Percentiles rank a stretch among this genome's conserved stretches.
phyloP scores from a whole-genome alignment of 2,888 invertebrate species.

The Rhogogaster chlorosoma region DNA sequence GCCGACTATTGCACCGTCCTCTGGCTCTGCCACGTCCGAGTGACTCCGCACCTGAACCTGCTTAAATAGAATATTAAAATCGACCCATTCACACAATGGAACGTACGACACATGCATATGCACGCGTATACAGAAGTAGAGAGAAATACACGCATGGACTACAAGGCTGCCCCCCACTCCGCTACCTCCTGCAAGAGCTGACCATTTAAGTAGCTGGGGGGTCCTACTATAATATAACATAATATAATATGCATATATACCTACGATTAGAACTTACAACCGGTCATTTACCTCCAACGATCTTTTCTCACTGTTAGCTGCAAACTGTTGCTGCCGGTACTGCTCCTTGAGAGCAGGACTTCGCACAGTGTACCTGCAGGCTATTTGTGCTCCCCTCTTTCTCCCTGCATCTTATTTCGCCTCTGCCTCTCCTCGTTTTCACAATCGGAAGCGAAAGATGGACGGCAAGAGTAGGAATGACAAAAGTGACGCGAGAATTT shows the following conservation, averaged over 20 bases:
- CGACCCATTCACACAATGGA: neutral
- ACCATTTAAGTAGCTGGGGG: neutral
- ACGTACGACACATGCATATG: neutral
- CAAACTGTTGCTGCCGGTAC: neutral
- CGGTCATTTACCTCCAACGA: constrained; percentile 42
- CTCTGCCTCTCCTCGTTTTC: neutral
- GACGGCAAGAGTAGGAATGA: neutral
- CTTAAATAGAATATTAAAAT: constrained; percentile 7
- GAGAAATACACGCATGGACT: neutral
- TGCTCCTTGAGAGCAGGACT: neutral
- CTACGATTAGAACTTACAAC: constrained; percentile 21
- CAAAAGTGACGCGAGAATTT: too few relatives aligned
- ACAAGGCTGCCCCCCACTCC: neutral
- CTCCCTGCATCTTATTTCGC: neutral
- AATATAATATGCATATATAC: neutral
- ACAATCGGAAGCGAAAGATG: neutral
- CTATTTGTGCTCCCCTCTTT: neutral
- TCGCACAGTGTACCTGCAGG: constrained; percentile 8
- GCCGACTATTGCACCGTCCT: neutral
- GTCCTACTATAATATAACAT: constrained; percentile 2
- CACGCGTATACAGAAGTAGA: neutral
- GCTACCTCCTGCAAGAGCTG: constrained; percentile 5
- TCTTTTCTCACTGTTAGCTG: constrained; percentile 17
- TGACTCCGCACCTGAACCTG: constrained; percentile 30
- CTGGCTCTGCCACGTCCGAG: neutral